Evolutionary conservation across 2,888 invertebrate genomes (phyloP).

Genomic region (Blastobasis lacticolella): DNA sequence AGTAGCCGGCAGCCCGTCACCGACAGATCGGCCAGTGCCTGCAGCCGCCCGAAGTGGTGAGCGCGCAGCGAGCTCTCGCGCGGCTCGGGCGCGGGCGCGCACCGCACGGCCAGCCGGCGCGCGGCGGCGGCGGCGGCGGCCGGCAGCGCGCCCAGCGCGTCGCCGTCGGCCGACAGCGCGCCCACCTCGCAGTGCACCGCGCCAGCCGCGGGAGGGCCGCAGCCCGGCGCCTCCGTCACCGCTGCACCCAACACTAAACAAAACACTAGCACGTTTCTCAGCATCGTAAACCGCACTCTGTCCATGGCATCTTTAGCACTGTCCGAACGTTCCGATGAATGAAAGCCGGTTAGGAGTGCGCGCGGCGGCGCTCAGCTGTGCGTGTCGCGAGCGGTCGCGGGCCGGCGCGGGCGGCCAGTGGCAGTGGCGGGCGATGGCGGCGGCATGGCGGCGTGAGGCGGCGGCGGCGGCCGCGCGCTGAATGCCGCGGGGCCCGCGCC

Average conservation of each 20-base stretch:
- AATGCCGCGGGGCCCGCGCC: constrained; percentile 64
- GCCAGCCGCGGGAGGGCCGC: constrained; percentile 59
- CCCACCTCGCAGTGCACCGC: constrained; percentile 78
- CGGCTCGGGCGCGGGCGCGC: constrained; percentile 62
- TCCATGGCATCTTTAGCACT: constrained; percentile 68
- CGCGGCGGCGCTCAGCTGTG: constrained; percentile 54
- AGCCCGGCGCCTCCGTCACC: constrained; percentile 66
- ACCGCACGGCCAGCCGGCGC: constrained; percentile 81
- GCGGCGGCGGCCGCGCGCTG: constrained; percentile 32
- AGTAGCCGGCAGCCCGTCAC: constrained; percentile 87
- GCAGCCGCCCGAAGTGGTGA: constrained; percentile 82
- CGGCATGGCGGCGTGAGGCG: constrained; percentile 41
- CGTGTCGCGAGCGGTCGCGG: constrained; percentile 38
- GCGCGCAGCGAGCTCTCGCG: constrained; percentile 83
- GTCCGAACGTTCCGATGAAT: constrained; percentile 51
- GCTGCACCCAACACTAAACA: constrained; percentile 72
- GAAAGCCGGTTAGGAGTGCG: constrained; percentile 41
- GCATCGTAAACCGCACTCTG: constrained; percentile 68
- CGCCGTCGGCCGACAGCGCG: constrained; percentile 80
- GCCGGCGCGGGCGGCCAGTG: constrained; percentile 31
- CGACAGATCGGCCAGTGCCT: constrained; percentile 84
- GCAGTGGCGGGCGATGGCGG: constrained; percentile 25
- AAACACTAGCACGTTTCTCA: constrained; percentile 68
- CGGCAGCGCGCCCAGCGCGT: constrained; percentile 77
- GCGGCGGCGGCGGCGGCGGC: constrained; percentile 86